Evolutionary conservation across 2,888 invertebrate genomes (phyloP), one percentile per base, ranked within the genome.

Genomic region (Mactromeris polynyma): DNA sequence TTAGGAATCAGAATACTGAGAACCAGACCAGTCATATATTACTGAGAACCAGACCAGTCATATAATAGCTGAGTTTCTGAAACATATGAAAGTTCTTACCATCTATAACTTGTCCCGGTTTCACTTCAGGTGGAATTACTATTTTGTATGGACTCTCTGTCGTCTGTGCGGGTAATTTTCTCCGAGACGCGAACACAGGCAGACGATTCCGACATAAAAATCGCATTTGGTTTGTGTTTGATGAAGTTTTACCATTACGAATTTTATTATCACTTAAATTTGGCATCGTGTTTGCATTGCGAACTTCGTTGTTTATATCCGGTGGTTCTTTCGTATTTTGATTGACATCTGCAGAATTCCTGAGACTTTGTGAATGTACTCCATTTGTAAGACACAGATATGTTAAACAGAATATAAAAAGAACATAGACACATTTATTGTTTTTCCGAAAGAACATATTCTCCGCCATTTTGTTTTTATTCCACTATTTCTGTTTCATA

Each of bases 151-250:
- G 88, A 85, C 86, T 85, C 6, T 54, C 40, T 36, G 82, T 82
- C 36, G 33, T 78, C 51, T 88, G 88, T 31, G 88, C 85, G n/a
- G 78, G 51, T 58, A 90, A 82, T 78, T 83, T 87, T 51, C 81
- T 51, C 46, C 82, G 82, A 17, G 78, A n/a, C 9, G 78, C 81
- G 42, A 87, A 78, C 19, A 78, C 33, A 19, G 86, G 86, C 54
- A 87, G 21, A 40, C 77, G 40, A 31, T 82, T 78, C 38, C 54
- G 69, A 31, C 86, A 87, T 42, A 79, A n/a, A 81, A 85, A 85
- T 54, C 58, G n/a, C 42, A 80, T 85, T 42, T 79, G 85, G 54
- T 80, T 80, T 46, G 51, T 38, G 42, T 80, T 80, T 38, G 51
- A 54, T 33, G 19, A 42, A n/a, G 26, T 19, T 6, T 78, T n/a